A percentile compares a stretch with the other conserved stretches of the same genome.
Conservation (phyloP, 2,797 vertebrate species). For the Limnodromus scolopaceus region DNA sequence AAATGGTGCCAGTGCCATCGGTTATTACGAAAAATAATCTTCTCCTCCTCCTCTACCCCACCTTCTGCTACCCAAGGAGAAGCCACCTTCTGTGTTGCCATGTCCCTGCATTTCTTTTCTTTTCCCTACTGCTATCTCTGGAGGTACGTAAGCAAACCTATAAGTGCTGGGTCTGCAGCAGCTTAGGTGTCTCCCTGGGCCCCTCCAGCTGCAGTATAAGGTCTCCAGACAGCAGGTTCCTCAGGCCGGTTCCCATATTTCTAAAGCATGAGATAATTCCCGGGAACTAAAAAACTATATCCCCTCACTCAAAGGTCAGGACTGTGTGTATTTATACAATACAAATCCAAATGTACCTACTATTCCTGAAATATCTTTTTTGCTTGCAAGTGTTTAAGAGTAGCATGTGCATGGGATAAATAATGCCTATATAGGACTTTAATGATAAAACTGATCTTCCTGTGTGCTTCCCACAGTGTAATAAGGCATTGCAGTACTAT, state of each 20-base stretch:
- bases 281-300: neutral
- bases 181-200: neutral
- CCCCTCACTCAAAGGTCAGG: neutral
- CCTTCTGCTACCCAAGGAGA: neutral
- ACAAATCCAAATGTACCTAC: neutral
- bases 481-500: neutral
- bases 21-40: neutral
- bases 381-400: neutral
- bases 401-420: neutral
- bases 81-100: fast-evolving
- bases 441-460: neutral
- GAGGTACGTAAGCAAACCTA: neutral
- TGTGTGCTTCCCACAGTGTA: neutral
- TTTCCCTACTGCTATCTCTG: too few species aligned
- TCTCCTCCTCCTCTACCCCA: neutral
- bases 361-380: neutral
- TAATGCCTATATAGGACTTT: neutral
- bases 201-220: neutral
- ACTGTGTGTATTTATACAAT: neutral
- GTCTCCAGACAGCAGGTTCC: neutral
- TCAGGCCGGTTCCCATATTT: fast-evolving
- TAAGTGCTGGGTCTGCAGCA: neutral
- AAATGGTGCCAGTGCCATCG: neutral
- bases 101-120: neutral
- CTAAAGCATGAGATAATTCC: neutral